phyloP scores from a whole-genome alignment of 2,888 invertebrate species.

The Malthinus flaveolus region DNA sequence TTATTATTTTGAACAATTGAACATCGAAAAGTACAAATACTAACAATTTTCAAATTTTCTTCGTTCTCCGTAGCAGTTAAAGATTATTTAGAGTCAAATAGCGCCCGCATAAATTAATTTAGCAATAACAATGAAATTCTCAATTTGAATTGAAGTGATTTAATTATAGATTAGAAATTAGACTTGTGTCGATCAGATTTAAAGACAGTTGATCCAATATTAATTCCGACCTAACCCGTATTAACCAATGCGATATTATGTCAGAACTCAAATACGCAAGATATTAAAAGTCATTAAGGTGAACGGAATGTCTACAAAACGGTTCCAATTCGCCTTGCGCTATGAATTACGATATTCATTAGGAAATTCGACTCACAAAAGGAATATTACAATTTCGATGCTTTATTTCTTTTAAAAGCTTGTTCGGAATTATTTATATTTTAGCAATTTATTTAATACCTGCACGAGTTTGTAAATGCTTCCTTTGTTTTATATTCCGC shows the following conservation, averaged over 20 bases:
- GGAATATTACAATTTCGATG: constrained; percentile 5
- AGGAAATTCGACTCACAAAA: constrained; percentile 21
- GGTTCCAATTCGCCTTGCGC: constrained; percentile 32
- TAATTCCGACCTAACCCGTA: constrained; percentile 32
- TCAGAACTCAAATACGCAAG: constrained; percentile 31
- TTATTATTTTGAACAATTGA: too few relatives aligned
- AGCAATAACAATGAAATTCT: too few relatives aligned
- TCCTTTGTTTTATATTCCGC: too few relatives aligned
- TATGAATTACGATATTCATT: constrained; percentile 33
- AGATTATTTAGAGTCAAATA: too few relatives aligned
- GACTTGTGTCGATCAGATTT: neutral
- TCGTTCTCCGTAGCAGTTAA: too few relatives aligned
- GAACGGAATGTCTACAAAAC: constrained; percentile 34
- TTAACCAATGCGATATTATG: constrained; percentile 32
- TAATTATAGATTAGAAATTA: constrained; percentile 4
- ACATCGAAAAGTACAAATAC: too few relatives aligned
- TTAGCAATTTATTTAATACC: too few relatives aligned
- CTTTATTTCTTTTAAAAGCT: too few relatives aligned
- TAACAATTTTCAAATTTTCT: too few relatives aligned
- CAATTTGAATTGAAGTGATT: neutral
- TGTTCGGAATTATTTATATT: too few relatives aligned
- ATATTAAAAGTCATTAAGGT: constrained; percentile 37
- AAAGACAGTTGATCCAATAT: constrained; percentile 10
- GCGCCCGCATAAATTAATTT: too few relatives aligned
- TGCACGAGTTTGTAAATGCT: too few relatives aligned